Evolutionary conservation across 2,113 vertebrate species (phyloP), one percentile per base, ranked within the genome.

Genomic region (Cololabis saira): DNA sequence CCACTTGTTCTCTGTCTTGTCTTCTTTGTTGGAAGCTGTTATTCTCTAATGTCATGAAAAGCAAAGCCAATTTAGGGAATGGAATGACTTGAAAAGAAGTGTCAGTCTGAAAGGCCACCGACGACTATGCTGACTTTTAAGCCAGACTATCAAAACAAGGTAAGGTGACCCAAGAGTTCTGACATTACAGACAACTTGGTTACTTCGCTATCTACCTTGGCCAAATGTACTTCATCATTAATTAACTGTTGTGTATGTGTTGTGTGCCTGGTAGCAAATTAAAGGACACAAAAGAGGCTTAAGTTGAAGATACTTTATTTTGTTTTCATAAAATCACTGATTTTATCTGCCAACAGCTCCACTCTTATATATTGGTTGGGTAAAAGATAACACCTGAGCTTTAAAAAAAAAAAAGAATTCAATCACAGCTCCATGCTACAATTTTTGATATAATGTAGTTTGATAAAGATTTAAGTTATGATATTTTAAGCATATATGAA

Each of bases 71-170:
- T 83, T 89, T 85, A 76, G 76, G 71, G 12, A 70, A 55, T 64
- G 81, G 79, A 86, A 68, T 72, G 51, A 67, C 76, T 67, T 65
- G 69, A 85, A 82, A 76, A 73, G 74, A 64, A 83, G 69, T 62
- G 66, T 76, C 82, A 79, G 60, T 55, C 73, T 69, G 60, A 78
- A 75, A 57, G 75, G 55, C 65, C 40, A 17, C 43, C 43, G 37
- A 52, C 2, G 17, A 86, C 78, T 49, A 93, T 93, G 93, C 81
- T 89, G 54, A 89, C 87, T 77, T 89, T 83, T 76, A 89, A 90
- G 74, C 75, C 89, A 47, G 86, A 92, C 80, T 81, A 87, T 87
- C 86, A 89, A 80, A 90, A 84, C 84, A 90, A 91, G 92, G 92
- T 93, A 93, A 93, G 90, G 51, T 77, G 80, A 91, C 78, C 82